Conservation (phyloP, 2,797 vertebrate species). For the Sternarchorhynchus goeldii region DNA sequence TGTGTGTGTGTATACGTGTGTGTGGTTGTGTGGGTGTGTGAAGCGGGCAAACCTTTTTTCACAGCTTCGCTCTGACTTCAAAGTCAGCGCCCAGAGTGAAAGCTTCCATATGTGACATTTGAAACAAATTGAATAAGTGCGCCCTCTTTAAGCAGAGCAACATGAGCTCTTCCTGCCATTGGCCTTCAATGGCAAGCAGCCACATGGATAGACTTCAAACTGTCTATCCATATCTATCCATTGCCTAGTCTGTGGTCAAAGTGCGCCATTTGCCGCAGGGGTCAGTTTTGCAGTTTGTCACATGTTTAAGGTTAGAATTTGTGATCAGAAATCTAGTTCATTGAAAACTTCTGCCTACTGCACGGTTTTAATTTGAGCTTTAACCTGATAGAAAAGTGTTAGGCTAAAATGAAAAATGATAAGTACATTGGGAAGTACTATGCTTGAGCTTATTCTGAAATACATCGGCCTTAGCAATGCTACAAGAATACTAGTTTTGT, state of each 20-base stretch:
- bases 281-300: slow-evolving; percentile 11
- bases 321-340: neutral
- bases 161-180: slow-evolving; percentile 67
- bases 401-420: too few relatives aligned
- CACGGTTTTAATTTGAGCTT: too few relatives aligned
- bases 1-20: slow-evolving; percentile 53
- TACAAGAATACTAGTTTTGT: too few relatives aligned
- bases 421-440: too few relatives aligned
- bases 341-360: too few relatives aligned
- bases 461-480: neutral
- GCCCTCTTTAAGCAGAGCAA: slow-evolving; percentile 67
- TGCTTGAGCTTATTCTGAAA: neutral
- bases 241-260: slow-evolving; percentile 13
- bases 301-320: neutral
- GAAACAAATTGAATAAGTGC: slow-evolving; percentile 81
- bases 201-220: slow-evolving; percentile 40
- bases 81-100: slow-evolving; percentile 74
- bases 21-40: slow-evolving; percentile 51
- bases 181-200: slow-evolving; percentile 53
- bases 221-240: neutral
- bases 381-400: too few relatives aligned
- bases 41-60: slow-evolving; percentile 72
- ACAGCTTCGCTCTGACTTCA: slow-evolving; percentile 72
- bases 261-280: neutral
- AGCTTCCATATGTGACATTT: slow-evolving; percentile 83